Conservation (phyloP, 2,888 invertebrate genomes). For the Chrysopilus asiliformis region DNA sequence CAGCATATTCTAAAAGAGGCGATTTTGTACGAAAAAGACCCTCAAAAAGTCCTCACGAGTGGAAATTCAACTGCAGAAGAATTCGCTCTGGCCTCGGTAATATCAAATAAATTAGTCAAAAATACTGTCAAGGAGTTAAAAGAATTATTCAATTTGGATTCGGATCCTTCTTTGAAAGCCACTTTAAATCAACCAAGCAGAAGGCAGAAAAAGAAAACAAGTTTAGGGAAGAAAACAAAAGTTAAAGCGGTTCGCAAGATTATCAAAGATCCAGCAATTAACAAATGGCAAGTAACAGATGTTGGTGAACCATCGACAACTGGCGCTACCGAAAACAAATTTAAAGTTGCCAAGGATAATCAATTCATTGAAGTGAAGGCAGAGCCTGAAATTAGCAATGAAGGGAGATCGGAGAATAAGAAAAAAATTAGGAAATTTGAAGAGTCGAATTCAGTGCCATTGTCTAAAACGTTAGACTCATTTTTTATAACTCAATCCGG, state of each 20-base stretch:
- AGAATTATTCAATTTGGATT: constrained; percentile 19
- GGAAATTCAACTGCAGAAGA: constrained; percentile 26
- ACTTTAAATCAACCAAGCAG: constrained; percentile 10
- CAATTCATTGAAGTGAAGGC: neutral
- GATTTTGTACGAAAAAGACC: constrained; percentile 22
- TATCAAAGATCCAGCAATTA: constrained; percentile 18
- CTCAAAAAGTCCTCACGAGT: constrained; percentile 23
- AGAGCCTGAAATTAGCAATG: constrained; percentile 1
- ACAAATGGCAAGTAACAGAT: too few relatives aligned
- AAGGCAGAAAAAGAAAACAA: constrained; percentile 17
- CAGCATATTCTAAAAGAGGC: constrained; percentile 24
- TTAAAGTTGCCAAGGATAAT: neutral
- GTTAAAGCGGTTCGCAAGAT: constrained; percentile 27
- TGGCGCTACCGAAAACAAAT: neutral
- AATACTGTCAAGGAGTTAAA: constrained; percentile 19
- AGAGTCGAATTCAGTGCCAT: constrained; percentile 8
- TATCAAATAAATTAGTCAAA: constrained; percentile 25
- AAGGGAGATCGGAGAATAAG: constrained; percentile 6
- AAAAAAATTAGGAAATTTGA: neutral
- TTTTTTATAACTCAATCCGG: constrained; percentile 32
- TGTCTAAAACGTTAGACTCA: too few relatives aligned
- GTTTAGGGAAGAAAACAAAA: constrained; percentile 11
- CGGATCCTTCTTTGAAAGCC: constrained; percentile 11
- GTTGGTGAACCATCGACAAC: neutral
- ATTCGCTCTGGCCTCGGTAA: constrained; percentile 25